Conservation (phyloP, 2,888 invertebrate species). For the Spialia ferax region DNA sequence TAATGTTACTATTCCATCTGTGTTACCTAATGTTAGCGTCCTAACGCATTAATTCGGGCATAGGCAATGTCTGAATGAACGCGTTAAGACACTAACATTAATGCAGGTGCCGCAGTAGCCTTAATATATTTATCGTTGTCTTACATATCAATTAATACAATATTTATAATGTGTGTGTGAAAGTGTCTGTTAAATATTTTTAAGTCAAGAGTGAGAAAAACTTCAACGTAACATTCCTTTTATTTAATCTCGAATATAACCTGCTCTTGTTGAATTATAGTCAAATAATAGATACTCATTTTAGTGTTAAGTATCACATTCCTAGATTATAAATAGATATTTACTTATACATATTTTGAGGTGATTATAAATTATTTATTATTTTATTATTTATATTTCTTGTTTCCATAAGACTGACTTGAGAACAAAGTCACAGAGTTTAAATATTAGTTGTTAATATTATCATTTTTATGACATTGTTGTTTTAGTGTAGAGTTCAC, state of each 20-base stretch:
- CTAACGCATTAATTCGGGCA: too few relatives aligned
- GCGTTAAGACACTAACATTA: too few relatives aligned
- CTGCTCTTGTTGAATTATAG: background rate
- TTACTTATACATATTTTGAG: background rate
- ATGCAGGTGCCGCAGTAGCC: too few relatives aligned
- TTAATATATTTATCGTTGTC: background rate
- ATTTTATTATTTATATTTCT: slow-evolving; percentile 23
- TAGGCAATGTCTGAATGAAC: too few relatives aligned
- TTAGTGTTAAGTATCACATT: slow-evolving; percentile 24
- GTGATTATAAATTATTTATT: too few relatives aligned
- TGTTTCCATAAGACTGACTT: slow-evolving; percentile 36
- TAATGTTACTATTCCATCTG: too few relatives aligned
- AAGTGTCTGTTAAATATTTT: slow-evolving; percentile 3
- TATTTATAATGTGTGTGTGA: slow-evolving; percentile 9
- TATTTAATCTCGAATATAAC: slow-evolving; percentile 7
- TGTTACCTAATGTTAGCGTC: too few relatives aligned
- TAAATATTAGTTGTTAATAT: slow-evolving; percentile 4
- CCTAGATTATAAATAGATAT: slow-evolving; percentile 15
- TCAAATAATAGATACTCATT: slow-evolving; percentile 29
- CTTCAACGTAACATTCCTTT: slow-evolving; percentile 19
- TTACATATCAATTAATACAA: slow-evolving; percentile 27
- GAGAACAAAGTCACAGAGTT: slow-evolving; percentile 20
- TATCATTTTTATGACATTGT: slow-evolving; percentile 28
- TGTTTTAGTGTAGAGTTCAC: slow-evolving; percentile 30
- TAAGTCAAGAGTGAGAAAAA: slow-evolving; percentile 6